Conservation (phyloP, 2,888 invertebrate genomes). For the Cosmia pyralina region DNA sequence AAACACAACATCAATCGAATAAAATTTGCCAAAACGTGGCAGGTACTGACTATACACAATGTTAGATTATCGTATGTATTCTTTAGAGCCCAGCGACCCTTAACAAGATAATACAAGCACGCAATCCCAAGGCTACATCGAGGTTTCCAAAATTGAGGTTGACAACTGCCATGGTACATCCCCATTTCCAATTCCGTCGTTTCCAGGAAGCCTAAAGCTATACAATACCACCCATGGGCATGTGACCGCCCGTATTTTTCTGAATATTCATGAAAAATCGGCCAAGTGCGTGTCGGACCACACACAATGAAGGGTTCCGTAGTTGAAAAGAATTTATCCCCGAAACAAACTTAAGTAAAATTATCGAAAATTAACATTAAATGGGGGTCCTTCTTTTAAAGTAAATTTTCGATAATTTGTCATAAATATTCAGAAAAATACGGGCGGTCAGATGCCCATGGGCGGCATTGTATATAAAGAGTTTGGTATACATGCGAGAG, state of each 20-base stretch:
- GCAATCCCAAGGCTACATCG: background rate
- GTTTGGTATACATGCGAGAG: constrained; percentile 38
- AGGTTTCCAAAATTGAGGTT: background rate
- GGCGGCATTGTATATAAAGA: constrained; percentile 32
- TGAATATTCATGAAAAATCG: too few species aligned
- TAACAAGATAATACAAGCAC: background rate
- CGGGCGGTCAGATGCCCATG: too few species aligned
- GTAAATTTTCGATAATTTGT: too few species aligned
- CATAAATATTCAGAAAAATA: too few species aligned
- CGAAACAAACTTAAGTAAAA: too few species aligned
- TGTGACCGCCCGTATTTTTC: too few species aligned
- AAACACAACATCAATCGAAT: background rate
- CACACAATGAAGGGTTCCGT: too few species aligned
- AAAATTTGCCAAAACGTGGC: background rate
- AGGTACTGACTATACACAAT: background rate
- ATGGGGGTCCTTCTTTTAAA: too few species aligned
- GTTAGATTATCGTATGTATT: background rate
- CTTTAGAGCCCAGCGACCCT: too few species aligned
- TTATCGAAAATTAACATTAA: too few species aligned
- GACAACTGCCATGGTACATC: background rate
- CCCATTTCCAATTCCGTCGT: background rate
- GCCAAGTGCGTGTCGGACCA: too few species aligned
- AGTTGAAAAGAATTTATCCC: too few species aligned
- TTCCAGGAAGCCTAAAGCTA: constrained; percentile 38
- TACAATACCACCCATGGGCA: background rate